Conservation (phyloP, 2,888 invertebrate species). For the Lissocephala sabroskyi region DNA sequence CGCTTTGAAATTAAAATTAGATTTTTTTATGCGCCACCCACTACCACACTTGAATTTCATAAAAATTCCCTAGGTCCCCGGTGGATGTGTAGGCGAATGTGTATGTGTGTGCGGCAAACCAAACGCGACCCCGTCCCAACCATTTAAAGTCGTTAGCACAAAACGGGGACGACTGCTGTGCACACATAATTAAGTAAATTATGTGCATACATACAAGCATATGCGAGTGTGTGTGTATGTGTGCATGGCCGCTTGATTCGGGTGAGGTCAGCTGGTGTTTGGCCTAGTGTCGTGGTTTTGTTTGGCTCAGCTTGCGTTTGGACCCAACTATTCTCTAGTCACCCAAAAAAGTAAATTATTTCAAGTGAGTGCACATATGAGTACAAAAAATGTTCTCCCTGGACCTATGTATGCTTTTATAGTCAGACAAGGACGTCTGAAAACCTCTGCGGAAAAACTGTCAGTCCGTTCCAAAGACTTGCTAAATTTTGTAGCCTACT, state of each 20-base stretch:
- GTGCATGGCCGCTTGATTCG: too few relatives aligned
- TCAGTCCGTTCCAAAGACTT: not conserved
- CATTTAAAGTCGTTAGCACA: slow-evolving; percentile 37
- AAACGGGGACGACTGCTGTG: slow-evolving; percentile 7
- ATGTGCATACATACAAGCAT: slow-evolving; percentile 31
- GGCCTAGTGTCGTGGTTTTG: slow-evolving; percentile 27
- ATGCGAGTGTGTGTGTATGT: slow-evolving; percentile 4
- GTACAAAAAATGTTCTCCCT: too few relatives aligned
- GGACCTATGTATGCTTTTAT: not conserved
- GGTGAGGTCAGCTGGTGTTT: slow-evolving; percentile 10
- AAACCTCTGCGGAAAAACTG: too few relatives aligned
- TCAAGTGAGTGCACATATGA: slow-evolving; percentile 38
- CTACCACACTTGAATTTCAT: slow-evolving; percentile 40
- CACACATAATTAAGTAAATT: slow-evolving; percentile 48
- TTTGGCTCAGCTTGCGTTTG: not conserved
- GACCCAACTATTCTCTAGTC: slow-evolving; percentile 29
- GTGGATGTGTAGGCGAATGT: not conserved
- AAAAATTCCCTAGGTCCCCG: slow-evolving; percentile 18
- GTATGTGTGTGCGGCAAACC: slow-evolving; percentile 4
- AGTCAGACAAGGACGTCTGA: slow-evolving; percentile 1
- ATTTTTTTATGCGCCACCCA: slow-evolving; percentile 20
- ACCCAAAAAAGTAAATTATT: slow-evolving; percentile 43
- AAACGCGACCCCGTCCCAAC: slow-evolving; percentile 26
- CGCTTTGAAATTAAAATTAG: slow-evolving; percentile 61
- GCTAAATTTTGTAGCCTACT: slow-evolving; percentile 56